phyloP scores from a whole-genome alignment of 2,888 invertebrate species.

The Cephus spinipes region DNA sequence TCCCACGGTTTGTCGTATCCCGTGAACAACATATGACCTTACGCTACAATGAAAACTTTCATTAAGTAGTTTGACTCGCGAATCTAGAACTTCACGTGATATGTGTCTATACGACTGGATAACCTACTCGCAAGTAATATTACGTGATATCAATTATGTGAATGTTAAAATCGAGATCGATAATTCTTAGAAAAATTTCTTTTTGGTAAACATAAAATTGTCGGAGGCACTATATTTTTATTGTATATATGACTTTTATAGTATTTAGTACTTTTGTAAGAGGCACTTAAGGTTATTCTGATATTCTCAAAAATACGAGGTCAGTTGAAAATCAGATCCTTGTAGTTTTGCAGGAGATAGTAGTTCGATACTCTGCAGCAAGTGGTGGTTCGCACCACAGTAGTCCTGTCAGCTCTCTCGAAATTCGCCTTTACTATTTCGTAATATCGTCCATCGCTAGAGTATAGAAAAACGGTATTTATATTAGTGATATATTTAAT shows the following conservation, averaged over 20 bases:
- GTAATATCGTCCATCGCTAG: constrained; percentile 97
- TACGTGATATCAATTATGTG: background rate
- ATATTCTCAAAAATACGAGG: background rate
- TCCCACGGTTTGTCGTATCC: background rate
- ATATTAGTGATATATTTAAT: background rate
- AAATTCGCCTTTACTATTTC: constrained; percentile 99
- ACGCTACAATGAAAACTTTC: background rate
- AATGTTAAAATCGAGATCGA: background rate
- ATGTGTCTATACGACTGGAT: background rate
- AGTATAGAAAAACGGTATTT: constrained; percentile 45
- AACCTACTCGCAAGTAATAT: background rate
- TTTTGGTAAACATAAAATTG: background rate
- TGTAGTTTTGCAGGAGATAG: constrained; percentile 92
- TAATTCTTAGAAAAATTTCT: background rate
- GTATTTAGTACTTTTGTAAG: background rate
- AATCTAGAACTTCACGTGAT: background rate
- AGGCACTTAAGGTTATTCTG: background rate
- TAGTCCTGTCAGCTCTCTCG: constrained; percentile 95
- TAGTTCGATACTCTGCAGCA: constrained; percentile 96
- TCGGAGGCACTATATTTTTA: background rate
- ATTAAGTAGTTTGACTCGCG: background rate
- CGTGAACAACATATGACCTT: background rate
- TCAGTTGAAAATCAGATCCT: constrained; percentile 95
- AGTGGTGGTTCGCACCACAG: constrained; percentile 96
- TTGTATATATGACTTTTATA: background rate